Evolutionary conservation across 23 tunicate species (phyloP), one percentile per base, ranked within the genome.

Genomic region (Styela clava): DNA sequence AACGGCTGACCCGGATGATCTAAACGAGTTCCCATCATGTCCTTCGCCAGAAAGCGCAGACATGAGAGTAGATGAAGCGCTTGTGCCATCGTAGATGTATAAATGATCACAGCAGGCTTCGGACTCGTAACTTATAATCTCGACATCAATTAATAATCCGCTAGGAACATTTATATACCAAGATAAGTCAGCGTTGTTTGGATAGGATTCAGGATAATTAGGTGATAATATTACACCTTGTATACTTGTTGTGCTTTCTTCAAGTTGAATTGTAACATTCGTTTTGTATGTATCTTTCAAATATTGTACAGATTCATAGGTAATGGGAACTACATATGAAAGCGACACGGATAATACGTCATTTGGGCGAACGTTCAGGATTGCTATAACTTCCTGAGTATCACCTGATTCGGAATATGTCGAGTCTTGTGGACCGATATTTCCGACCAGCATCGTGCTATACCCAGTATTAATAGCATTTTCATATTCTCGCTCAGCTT

Each of bases 191-290:
- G 81, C 63, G 24, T 44, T 76, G 1, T 1, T 51, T 37, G 81
- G 81, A 76, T 76, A 76, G 44, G 52, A 26, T 0, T 18, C 67
- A 22, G 81, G 81, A 52, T 76, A 76, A 76, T 76, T 76, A 22
- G 81, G 81, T 5, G 81, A 76, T 25, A 76, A 21, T 22, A 76
- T 23, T 0, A 76, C 81, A 21, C 64, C 81, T 24, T 25, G 25
- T 16, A 76, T 16, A 27, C 44, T 76, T 7, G 16, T 76, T 1
- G 81, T 0, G 0, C 27, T 24, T 29, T 76, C 81, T 0, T 76
- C 81, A 16, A 76, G 81, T 33, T 76, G 62, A 33, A 76, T 36
- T 7, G 81, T 76, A 9, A 44, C 31, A 34, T 71, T 34, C 12
- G 77, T 71, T 3, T 34, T 33, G 29, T 71, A 71, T 12, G 35